A percentile compares a stretch with the other conserved stretches of the same genome.
phyloP scores from a whole-genome alignment of 2,797 vertebrate genomes.

The Pygocentrus nattereri region DNA sequence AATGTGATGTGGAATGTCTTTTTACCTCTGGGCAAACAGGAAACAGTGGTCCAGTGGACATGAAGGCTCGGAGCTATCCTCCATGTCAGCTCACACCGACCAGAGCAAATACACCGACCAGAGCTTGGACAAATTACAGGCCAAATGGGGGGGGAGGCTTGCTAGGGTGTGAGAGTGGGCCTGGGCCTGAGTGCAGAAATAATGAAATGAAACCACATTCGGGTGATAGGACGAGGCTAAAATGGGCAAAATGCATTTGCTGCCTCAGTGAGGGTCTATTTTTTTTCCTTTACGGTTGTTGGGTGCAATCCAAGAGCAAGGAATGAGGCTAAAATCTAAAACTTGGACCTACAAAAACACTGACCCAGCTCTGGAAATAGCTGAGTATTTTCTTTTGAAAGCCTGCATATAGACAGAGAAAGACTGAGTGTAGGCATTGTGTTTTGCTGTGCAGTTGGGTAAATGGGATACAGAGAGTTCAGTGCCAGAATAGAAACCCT shows the following conservation, averaged over 20 bases:
- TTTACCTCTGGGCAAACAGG: conserved; percentile 45
- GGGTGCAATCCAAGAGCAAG: conserved; percentile 23
- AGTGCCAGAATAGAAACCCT: conserved; percentile 45
- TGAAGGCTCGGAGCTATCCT: conserved; percentile 30
- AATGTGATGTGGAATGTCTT: conserved; percentile 58
- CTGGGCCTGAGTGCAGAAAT: conserved; percentile 22
- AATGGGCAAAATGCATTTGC: conserved; percentile 1
- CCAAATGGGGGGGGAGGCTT: conserved; percentile 12
- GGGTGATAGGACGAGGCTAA: conserved; percentile 10
- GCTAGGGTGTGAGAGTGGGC: conserved; percentile 40
- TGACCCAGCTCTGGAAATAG: conserved; percentile 44
- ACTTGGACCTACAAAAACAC: conserved; percentile 50
- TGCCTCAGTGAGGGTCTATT: background rate
- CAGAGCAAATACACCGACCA: conserved; percentile 24
- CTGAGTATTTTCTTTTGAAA: conserved; percentile 46
- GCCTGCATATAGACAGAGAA: conserved; percentile 64
- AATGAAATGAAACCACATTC: conserved; percentile 38
- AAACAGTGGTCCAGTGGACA: conserved; percentile 41
- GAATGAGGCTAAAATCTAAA: conserved; percentile 39
- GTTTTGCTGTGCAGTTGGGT: conserved; percentile 56
- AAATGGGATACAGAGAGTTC: conserved; percentile 53
- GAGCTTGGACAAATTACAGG: conserved; percentile 43
- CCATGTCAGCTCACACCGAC: conserved; percentile 32
- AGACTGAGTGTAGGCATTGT: conserved; percentile 65
- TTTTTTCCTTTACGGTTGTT: conserved; percentile 4